A percentile compares a stretch with the other conserved stretches of the same genome.
Evolutionary conservation across 2,797 vertebrate genomes (phyloP).

Genomic region (Acanthornis magna): DNA sequence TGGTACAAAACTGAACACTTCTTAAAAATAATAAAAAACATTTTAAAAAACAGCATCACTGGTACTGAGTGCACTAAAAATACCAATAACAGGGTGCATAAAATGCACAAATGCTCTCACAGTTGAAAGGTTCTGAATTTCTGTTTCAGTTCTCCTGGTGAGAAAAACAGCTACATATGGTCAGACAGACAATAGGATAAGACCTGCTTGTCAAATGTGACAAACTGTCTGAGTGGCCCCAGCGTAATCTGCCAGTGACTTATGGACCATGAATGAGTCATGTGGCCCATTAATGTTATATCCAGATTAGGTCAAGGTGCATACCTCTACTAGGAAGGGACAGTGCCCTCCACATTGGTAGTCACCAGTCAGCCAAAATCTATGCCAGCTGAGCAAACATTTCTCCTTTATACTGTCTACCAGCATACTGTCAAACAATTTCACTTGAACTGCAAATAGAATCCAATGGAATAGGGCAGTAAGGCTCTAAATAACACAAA

Average conservation of each 20-base stretch:
- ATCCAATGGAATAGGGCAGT: not conserved
- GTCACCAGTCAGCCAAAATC: not conserved
- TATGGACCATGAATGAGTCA: not conserved
- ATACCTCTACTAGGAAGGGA: not conserved
- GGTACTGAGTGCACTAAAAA: not conserved
- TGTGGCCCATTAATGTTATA: rapidly evolving
- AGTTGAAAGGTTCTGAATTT: not conserved
- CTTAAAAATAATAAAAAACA: no score
- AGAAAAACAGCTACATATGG: constrained; percentile 28
- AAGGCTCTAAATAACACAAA: not conserved
- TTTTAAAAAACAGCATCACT: not conserved
- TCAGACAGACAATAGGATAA: not conserved
- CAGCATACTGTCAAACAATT: not conserved
- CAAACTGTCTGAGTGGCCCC: not conserved
- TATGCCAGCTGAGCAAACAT: not conserved
- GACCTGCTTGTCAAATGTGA: not conserved
- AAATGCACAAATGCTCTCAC: not conserved
- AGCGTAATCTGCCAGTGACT: not conserved
- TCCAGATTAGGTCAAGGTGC: not conserved
- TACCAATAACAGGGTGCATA: not conserved
- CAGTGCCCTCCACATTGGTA: not conserved
- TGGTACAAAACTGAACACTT: not conserved
- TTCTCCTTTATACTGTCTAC: not conserved
- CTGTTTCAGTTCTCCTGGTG: not conserved
- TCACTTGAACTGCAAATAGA: not conserved